Conservation (phyloP, 1,140 invertebrate species). For the Drosophila littoralis region DNA sequence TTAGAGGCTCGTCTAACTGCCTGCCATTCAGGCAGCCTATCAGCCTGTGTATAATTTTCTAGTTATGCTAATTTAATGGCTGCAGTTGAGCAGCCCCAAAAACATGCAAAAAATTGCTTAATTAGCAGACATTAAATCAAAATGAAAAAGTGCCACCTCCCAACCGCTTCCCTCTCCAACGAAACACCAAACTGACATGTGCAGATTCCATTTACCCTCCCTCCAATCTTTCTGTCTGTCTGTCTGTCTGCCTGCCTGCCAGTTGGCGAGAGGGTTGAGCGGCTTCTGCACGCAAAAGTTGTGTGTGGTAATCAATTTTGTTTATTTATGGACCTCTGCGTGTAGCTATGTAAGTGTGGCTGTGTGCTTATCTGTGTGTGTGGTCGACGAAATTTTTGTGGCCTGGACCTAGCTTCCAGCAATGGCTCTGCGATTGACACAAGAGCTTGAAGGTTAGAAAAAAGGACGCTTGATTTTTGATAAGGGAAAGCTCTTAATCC, state of each 20-base stretch:
- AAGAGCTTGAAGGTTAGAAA: conserved; percentile 52
- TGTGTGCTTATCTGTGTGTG: conserved; percentile 10
- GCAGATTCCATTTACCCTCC: conserved; percentile 48
- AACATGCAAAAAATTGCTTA: conserved; percentile 68
- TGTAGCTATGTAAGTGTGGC: conserved; percentile 19
- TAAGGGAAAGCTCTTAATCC: conserved; percentile 4
- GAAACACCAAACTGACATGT: conserved; percentile 65
- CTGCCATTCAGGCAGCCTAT: neutral
- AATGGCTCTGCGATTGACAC: conserved; percentile 67
- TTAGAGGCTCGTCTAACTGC: conserved; percentile 26
- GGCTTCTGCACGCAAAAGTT: conserved; percentile 72
- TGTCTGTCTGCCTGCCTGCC: conserved; percentile 11
- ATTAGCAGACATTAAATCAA: conserved; percentile 81
- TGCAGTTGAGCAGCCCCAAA: conserved; percentile 53
- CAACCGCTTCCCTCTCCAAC: conserved; percentile 11
- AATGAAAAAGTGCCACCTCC: conserved; percentile 60
- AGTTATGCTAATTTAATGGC: conserved; percentile 79
- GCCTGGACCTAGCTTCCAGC: conserved; percentile 41
- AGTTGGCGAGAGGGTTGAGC: conserved; percentile 34
- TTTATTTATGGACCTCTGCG: conserved; percentile 69
- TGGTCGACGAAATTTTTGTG: conserved; percentile 54
- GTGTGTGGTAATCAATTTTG: conserved; percentile 81
- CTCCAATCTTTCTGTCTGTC: conserved; percentile 2
- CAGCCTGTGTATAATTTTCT: conserved; percentile 70
- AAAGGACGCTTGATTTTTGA: conserved; percentile 19